Evolutionary conservation across 2,113 vertebrate species (phyloP).

Genomic region (Opisthocomus hoazin): DNA sequence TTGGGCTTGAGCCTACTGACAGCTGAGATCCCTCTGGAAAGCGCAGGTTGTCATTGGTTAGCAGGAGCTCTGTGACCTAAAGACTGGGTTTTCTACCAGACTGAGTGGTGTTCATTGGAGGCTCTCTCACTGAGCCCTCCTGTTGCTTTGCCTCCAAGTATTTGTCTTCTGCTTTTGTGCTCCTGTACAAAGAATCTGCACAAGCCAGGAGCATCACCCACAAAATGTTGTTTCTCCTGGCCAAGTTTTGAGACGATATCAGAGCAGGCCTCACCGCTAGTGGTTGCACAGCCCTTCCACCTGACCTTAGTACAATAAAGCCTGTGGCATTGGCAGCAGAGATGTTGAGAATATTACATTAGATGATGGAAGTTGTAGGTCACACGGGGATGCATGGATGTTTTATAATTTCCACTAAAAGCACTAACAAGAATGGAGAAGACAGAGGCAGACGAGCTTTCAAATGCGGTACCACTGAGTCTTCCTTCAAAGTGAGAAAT

Average conservation of each 20-base stretch:
- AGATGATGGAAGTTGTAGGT: not conserved
- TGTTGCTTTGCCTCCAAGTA: not conserved
- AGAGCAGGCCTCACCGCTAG: not conserved
- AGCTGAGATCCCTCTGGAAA: constrained; percentile 24
- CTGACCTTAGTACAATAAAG: not conserved
- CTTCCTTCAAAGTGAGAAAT: not conserved
- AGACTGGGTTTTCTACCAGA: not conserved
- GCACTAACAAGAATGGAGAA: not conserved
- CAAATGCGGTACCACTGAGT: not conserved
- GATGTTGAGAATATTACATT: not conserved
- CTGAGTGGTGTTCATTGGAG: not conserved
- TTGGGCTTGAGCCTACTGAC: not conserved
- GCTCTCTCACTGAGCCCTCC: not conserved
- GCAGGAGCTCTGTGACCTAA: not conserved
- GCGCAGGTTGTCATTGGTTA: not conserved
- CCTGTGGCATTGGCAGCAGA: not conserved
- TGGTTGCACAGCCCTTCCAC: not conserved
- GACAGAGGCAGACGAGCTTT: not conserved
- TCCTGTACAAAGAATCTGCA: not conserved
- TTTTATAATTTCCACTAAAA: not conserved
- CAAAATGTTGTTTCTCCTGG: not conserved
- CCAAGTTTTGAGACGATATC: accelerated
- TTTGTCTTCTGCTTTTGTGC: not conserved
- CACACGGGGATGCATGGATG: not conserved
- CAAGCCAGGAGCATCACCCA: not conserved